Evolutionary conservation across 2,797 vertebrate species (phyloP), one percentile per base, ranked within the genome.

Genomic region (Ara ararauna): DNA sequence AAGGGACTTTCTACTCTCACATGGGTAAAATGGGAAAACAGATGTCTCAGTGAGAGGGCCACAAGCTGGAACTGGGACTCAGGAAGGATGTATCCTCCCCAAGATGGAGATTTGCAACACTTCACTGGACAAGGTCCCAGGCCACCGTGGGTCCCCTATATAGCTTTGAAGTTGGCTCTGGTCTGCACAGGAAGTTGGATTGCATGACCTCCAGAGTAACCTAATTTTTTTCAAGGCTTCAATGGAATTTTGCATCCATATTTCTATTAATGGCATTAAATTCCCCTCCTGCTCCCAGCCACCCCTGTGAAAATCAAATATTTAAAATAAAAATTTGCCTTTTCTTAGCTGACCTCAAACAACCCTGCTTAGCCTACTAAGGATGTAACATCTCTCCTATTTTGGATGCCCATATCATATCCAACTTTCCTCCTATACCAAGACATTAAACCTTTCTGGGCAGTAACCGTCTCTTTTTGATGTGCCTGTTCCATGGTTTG

Each of bases 71-170:
- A 79, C 40, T 1, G 8, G 14, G 13, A 22, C 10, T 14, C 22
- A 60, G 30, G 32, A 14, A 47, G 47, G 19, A 23, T 42, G 3
- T 1, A 2, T 56, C 5, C 20, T 77, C 14, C 38, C 47, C 19
- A 54, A 2, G 7, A 34, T n/a, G 23, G n/a, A 53, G 21, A 64
- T 73, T n/a, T 62, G 18, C 51, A 36, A 17, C 19, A 27, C 14
- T 78, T 58, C 22, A 34, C 44, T 67, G 32, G 16, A 53, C 11
- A 47, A 68, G 16, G 23, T 24, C 30, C 29, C 30, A 56, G 36
- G 27, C 29, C 50, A 38, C 5, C 3, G 9, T 48, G 64, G 16
- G 51, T 54, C 15, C 5, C 4, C 40, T 23, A 3, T 0, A 0
- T 34, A 45, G 27, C 38, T 80, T 70, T 64, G 56, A 62, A 42